A percentile compares a stretch with the other conserved stretches of the same genome.
Conservation (phyloP, 1,140 invertebrate species). For the Danaus melanippus region DNA sequence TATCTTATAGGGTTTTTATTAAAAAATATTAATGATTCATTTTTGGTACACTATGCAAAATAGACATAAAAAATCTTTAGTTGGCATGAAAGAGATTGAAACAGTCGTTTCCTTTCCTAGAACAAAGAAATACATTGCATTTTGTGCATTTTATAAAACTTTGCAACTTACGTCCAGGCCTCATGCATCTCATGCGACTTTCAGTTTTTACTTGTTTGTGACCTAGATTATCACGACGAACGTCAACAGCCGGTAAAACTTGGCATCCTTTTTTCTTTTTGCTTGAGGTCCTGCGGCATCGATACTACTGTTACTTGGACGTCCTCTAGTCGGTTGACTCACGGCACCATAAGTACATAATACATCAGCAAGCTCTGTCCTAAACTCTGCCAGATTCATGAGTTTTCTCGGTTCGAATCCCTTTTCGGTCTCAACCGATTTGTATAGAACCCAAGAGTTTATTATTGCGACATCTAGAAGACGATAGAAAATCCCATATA, state of each 20-base stretch:
- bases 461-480: conserved; percentile 1
- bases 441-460: conserved; percentile 4
- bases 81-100: conserved; percentile 13
- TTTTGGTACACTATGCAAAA: conserved; percentile 9
- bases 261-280: no score
- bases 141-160: conserved; percentile 14
- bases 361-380: neutral
- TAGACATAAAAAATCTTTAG: conserved; percentile 7
- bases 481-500: conserved; percentile 1
- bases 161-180: conserved; percentile 11
- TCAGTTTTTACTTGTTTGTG: neutral
- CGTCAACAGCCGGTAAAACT: no score
- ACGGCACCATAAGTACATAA: no score
- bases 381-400: conserved; percentile 20
- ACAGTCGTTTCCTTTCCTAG: conserved; percentile 11
- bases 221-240: no score
- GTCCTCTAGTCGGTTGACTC: no score
- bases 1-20: no score
- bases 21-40: neutral
- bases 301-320: no score
- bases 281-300: no score
- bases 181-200: neutral
- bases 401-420: conserved; percentile 8
- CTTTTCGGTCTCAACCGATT: conserved; percentile 5
- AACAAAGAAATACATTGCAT: conserved; percentile 12